Evolutionary conservation across 2,113 vertebrate genomes (phyloP), one percentile per base, ranked within the genome.

Genomic region (Struthio camelus): DNA sequence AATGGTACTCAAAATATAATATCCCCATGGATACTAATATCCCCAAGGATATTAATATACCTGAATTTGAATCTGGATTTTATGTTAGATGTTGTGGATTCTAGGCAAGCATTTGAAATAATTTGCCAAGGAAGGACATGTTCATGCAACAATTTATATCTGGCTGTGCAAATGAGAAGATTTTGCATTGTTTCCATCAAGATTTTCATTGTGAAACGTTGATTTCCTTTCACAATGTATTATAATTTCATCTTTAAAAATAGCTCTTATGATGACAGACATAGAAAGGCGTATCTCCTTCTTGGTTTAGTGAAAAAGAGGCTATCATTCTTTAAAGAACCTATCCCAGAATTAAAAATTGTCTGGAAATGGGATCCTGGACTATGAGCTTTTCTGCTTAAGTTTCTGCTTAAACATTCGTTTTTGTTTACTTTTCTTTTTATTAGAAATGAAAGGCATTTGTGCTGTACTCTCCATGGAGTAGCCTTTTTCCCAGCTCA

Each of bases 191-290:
- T 42, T 91, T 89, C n/a, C 0, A 0, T 59, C 18, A 42, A 10
- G 76, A 56, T 91, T 56, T 82, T 56, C 4, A 28, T 32, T 61
- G 3, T 36, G 13, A 46, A 62, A 19, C 10, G 40, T 36, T 66
- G 0, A 22, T 70, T 89, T 61, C 69, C 24, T 79, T 89, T 87
- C 27, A 75, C 28, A 61, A 1, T 13, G 12, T 7, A 38, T 72
- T 62, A 14, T 17, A 67, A 42, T 42, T 85, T 38, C 8, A n/a
- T n/a, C 4, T 59, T 64, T 32, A 53, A 54, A 91, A 72, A 80
- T 15, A 72, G 53, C 1, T 1, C 5, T 61, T 48, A 16, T 8
- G 1, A 65, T 38, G 8, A 70, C 8, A 46, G 2, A 19, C 11
- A 30, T 25, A 59, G 36, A 70, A 65, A 85, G 27, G 34, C 9